Evolutionary conservation across 2,888 invertebrate species (phyloP).

Genomic region (Saturnia japonica): DNA sequence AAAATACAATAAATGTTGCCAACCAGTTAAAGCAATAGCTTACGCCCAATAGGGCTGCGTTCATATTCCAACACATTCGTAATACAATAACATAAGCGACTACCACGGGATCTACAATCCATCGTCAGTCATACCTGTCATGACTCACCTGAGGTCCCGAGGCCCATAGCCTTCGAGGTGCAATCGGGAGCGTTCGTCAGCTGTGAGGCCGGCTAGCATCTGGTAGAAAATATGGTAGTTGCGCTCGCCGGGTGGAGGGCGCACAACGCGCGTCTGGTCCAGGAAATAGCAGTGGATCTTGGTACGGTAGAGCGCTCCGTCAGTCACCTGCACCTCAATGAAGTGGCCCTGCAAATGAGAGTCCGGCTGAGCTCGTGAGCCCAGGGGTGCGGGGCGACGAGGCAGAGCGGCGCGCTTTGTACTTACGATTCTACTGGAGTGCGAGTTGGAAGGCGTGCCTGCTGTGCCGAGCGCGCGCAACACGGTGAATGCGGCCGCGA

Average conservation of each 20-base stretch:
- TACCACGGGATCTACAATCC: too few relatives aligned
- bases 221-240: slow-evolving; percentile 99
- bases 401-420: background rate
- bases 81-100: too few relatives aligned
- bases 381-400: background rate
- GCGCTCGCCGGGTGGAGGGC: slow-evolving; percentile 92
- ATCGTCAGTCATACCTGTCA: too few relatives aligned
- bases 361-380: slow-evolving; percentile 1
- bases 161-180: slow-evolving; percentile 93
- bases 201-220: slow-evolving; percentile 93
- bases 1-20: too few relatives aligned
- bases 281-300: slow-evolving; percentile 98
- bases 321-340: slow-evolving; percentile 97
- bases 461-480: slow-evolving; percentile 95
- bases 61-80: too few relatives aligned
- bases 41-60: too few relatives aligned
- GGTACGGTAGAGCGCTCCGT: slow-evolving; percentile 95
- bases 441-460: slow-evolving; percentile 93
- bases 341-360: slow-evolving; percentile 89
- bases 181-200: slow-evolving; percentile 93
- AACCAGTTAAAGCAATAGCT: too few relatives aligned
- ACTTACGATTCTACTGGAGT: slow-evolving; percentile 95
- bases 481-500: slow-evolving; percentile 97
- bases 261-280: slow-evolving; percentile 95
- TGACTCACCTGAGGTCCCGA: slow-evolving; percentile 87